Conservation (phyloP, 2,888 invertebrate species). For the Ophion ellenae region DNA sequence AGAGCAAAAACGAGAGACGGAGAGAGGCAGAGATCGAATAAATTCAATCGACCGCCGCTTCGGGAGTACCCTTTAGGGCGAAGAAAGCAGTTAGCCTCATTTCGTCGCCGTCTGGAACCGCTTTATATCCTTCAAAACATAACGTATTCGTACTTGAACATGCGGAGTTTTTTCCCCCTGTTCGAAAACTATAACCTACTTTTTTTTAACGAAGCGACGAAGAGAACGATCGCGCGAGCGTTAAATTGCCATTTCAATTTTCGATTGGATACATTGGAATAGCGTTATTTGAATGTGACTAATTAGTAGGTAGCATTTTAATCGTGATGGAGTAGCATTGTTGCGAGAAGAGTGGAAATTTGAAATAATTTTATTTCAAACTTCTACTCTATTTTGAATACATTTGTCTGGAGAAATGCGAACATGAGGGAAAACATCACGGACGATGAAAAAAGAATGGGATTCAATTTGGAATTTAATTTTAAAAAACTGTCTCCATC, state of each 20-base stretch:
- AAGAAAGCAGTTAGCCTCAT: constrained; percentile 62
- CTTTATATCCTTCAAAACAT: constrained; percentile 51
- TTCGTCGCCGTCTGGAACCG: constrained; percentile 22
- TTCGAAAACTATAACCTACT: background rate
- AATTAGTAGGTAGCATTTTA: too few species aligned
- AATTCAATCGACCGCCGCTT: constrained; percentile 57
- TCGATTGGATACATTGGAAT: too few species aligned
- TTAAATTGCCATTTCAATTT: background rate
- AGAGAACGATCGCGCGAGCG: background rate
- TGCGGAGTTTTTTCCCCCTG: constrained; percentile 7
- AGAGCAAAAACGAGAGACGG: background rate
- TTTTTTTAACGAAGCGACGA: background rate
- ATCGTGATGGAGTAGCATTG: too few species aligned
- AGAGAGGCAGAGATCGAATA: constrained; percentile 35
- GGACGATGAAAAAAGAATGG: too few species aligned
- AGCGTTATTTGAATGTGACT: too few species aligned
- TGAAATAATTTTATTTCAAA: too few species aligned
- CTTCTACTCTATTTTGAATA: too few species aligned
- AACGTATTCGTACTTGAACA: constrained; percentile 41
- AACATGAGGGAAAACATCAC: too few species aligned
- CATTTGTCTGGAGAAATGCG: too few species aligned
- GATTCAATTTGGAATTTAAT: too few species aligned
- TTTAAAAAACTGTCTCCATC: too few species aligned
- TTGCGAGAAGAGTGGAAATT: too few species aligned
- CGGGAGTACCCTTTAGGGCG: constrained; percentile 57